Conservation (phyloP, 2,797 vertebrate species). For the Lacerta viridis region DNA sequence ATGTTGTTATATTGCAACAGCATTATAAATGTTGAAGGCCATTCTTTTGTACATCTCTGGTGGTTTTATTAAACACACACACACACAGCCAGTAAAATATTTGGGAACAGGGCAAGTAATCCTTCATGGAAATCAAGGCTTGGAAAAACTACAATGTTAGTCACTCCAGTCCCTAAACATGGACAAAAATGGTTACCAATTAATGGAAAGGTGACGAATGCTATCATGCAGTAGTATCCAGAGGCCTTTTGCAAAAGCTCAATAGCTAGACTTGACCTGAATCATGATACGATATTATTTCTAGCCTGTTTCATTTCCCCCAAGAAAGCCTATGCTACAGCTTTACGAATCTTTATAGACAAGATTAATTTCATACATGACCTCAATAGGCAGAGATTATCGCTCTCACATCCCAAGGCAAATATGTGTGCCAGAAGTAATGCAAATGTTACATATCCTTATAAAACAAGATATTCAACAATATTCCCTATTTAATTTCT, state of each 20-base stretch:
- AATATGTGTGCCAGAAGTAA: conserved; percentile 30
- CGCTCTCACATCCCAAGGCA: conserved; percentile 24
- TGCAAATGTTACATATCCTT: conserved; percentile 28
- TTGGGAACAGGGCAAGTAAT: background rate
- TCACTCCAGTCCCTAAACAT: conserved; percentile 12
- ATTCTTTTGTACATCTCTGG: background rate
- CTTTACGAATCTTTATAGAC: conserved; percentile 27
- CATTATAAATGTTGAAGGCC: background rate
- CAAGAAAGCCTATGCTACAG: conserved; percentile 16
- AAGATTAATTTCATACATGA: conserved; percentile 37
- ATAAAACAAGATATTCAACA: conserved; percentile 33
- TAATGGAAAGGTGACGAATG: background rate
- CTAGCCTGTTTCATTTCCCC: conserved; percentile 20
- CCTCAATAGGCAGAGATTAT: conserved; percentile 47
- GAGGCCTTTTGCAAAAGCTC: background rate
- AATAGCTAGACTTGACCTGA: background rate
- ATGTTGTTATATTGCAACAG: background rate
- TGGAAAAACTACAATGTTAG: background rate
- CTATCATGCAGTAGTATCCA: conserved; percentile 1
- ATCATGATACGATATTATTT: conserved; percentile 10
- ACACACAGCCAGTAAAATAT: background rate
- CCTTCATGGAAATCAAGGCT: background rate
- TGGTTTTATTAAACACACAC: background rate
- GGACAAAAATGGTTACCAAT: conserved; percentile 13
- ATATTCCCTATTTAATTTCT: conserved; percentile 45